Evolutionary conservation across 2,888 invertebrate genomes (phyloP), one percentile per base, ranked within the genome.

Genomic region (Polydrusus cervinus): DNA sequence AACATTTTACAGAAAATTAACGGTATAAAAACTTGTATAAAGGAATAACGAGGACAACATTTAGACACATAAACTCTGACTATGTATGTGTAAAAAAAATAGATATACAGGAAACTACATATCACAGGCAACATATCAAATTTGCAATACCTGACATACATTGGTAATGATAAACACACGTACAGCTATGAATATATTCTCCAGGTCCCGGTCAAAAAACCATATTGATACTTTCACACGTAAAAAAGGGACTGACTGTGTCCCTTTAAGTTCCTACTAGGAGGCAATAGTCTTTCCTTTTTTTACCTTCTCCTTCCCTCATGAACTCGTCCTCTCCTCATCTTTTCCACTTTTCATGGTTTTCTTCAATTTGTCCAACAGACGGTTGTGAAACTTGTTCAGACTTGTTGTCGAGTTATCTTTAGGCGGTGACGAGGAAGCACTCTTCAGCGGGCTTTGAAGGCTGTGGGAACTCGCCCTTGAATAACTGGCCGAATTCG

Each of bases 351-450:
- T 89, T 80, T 91, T 90, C 83, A 94, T 88, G 79, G 93, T 93
- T 78, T 92, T 89, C 88, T 93, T 92, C 87, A 95, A 87, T 87
- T 94, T 94, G 88, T 94, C 94, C 86, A 95, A 92, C 86, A 94
- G 90, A 84, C 93, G 90, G 87, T 90, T 92, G 89, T 94, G 94
- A 87, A 94, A 94, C 88, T 94, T 94, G 87, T 94, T 93, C 78
- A 93, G 86, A 81, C 91, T 91, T 80, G 88, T 90, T 53, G 90
- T 89, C 80, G 88, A 88, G 45, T 90, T 89, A 83, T 89, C 87
- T 66, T 92, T 90, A 65, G 93, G 91, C 80, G 93, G 92, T 53
- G 90, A 89, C 83, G 92, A 90, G 83, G 90, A 91, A 82, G 90
- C 90, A 88, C 91, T 92, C 86, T 92, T 92, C 87, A 90, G 90